phyloP scores from a whole-genome alignment of 2,113 vertebrate species.

The Prunella himalayana region DNA sequence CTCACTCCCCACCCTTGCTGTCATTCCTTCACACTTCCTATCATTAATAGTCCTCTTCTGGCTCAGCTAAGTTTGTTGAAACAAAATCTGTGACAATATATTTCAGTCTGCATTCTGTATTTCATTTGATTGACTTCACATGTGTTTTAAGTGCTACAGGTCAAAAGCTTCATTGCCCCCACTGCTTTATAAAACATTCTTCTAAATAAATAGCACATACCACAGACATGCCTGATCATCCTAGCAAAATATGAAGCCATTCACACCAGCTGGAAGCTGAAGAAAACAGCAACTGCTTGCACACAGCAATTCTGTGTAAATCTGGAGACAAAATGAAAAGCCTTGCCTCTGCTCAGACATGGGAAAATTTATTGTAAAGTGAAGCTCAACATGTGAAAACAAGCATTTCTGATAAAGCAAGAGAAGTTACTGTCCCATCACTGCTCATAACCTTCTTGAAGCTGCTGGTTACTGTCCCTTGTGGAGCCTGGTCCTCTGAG shows the following conservation, averaged over 20 bases:
- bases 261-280: neutral
- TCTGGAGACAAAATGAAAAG: neutral
- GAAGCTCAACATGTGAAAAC: neutral
- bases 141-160: neutral
- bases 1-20: neutral
- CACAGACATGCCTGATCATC: neutral
- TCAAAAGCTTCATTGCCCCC: neutral
- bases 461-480: neutral
- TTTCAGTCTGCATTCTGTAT: neutral
- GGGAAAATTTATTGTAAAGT: neutral
- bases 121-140: neutral
- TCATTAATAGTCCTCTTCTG: neutral
- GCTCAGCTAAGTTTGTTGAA: neutral
- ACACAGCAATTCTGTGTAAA: neutral
- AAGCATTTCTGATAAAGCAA: neutral
- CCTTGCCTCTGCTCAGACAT: neutral
- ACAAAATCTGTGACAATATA: neutral
- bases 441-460: neutral
- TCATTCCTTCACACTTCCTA: neutral
- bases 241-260: neutral
- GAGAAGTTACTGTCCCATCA: neutral
- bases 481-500: neutral
- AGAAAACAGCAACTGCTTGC: neutral
- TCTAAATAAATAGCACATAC: slow-evolving; percentile 14
- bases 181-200: neutral